Conservation (phyloP, 2,797 vertebrate species). For the Esox masquinongy region DNA sequence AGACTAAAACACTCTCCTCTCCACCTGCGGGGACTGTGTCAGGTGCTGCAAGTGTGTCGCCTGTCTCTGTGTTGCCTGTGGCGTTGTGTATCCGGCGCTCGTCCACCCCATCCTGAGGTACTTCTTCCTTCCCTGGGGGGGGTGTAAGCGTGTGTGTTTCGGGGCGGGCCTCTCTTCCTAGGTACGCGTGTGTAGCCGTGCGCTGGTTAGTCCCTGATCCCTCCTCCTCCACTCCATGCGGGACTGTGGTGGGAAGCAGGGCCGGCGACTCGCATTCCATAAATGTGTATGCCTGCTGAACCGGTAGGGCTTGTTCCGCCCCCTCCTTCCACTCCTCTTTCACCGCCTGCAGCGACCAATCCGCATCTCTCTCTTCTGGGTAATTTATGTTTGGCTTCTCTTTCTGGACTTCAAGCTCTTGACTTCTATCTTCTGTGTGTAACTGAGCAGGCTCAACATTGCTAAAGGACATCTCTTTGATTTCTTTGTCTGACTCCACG, state of each 20-base stretch:
- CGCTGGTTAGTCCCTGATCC: conserved; percentile 25
- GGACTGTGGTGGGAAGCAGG: conserved; percentile 43
- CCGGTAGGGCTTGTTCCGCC: conserved; percentile 54
- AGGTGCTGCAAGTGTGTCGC: neutral
- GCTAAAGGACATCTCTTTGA: neutral
- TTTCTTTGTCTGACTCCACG: conserved; percentile 9
- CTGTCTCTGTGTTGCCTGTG: neutral
- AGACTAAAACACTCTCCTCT: neutral
- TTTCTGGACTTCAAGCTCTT: neutral
- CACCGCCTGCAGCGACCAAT: neutral
- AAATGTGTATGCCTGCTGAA: conserved; percentile 48
- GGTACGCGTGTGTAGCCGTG: neutral
- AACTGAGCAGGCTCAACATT: neutral
- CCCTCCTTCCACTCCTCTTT: conserved; percentile 27
- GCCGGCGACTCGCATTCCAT: conserved; percentile 53
- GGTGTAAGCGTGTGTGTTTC: neutral
- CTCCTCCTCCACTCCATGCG: conserved; percentile 23
- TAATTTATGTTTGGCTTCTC: neutral
- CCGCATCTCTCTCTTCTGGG: neutral
- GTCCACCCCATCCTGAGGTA: neutral
- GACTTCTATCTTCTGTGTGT: neutral
- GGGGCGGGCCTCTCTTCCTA: conserved; percentile 27
- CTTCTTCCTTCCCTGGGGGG: conserved; percentile 6
- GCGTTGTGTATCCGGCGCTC: neutral
- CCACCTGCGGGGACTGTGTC: neutral